Conservation (phyloP, 2,888 invertebrate genomes). For the Trilocha varians region DNA sequence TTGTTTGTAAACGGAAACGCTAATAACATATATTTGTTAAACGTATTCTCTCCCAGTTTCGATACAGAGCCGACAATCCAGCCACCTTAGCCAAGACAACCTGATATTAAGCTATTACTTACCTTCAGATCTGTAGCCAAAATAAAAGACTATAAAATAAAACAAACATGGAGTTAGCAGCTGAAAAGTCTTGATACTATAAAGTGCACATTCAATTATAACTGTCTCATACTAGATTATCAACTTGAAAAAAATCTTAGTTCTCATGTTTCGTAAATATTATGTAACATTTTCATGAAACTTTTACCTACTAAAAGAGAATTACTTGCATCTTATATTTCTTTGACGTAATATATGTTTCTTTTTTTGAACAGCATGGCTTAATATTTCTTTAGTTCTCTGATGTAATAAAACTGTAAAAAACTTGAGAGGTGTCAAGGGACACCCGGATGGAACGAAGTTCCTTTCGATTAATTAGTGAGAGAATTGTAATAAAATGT, state of each 20-base stretch:
- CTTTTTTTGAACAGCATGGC: no score
- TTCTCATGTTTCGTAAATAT: no score
- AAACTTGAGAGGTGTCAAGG: no score
- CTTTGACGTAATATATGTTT: no score
- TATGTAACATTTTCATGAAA: no score
- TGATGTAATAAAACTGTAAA: constrained; percentile 10
- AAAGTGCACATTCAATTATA: neutral
- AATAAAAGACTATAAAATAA: neutral
- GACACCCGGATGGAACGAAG: no score
- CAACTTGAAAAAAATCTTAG: no score
- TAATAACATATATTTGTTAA: constrained; percentile 60
- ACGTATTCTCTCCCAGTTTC: constrained; percentile 27
- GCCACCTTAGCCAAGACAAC: constrained; percentile 53
- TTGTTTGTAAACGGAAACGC: constrained; percentile 38
- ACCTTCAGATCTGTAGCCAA: constrained; percentile 20
- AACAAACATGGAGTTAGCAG: neutral
- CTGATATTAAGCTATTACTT: constrained; percentile 72
- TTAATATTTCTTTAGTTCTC: no score
- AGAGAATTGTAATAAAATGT: neutral
- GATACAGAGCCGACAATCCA: constrained; percentile 55
- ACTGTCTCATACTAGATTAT: no score
- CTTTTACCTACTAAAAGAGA: no score
- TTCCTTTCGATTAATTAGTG: no score
- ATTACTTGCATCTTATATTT: no score
- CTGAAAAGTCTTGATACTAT: neutral